Conservation (phyloP, 2,888 invertebrate genomes). For the Acanthococcus lagerstroemiae region DNA sequence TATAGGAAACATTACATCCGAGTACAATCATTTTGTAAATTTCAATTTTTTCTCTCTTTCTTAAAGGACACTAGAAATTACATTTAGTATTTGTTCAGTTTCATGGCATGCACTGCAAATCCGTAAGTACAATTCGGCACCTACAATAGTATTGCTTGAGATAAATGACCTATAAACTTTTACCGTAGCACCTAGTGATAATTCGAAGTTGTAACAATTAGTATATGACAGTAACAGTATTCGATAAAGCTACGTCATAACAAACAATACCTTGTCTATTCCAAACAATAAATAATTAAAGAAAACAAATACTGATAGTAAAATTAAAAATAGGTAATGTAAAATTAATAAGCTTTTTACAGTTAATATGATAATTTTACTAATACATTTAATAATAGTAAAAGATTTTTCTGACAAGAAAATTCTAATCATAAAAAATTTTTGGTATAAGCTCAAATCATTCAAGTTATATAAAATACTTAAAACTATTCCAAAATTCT, state of each 20-base stretch:
- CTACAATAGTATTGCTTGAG: not conserved
- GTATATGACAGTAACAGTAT: not conserved
- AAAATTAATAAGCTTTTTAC: not conserved
- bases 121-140: not conserved
- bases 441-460: slow-evolving; percentile 31
- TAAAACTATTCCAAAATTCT: slow-evolving; percentile 26
- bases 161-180: not conserved
- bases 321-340: not conserved
- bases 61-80: too few species aligned
- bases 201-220: not conserved
- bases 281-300: slow-evolving; percentile 24
- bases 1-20: too few species aligned
- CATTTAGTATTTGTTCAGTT: too few species aligned
- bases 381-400: slow-evolving; percentile 16
- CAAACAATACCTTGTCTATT: slow-evolving; percentile 30
- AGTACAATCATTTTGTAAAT: not conserved
- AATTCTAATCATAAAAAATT: slow-evolving; percentile 26
- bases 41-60: not conserved
- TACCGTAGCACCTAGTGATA: not conserved
- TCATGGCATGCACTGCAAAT: not conserved
- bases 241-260: not conserved
- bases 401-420: slow-evolving; percentile 28
- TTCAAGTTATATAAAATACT: slow-evolving; percentile 26
- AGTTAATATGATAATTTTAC: slow-evolving; percentile 15
- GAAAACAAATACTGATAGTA: slow-evolving; percentile 18